Evolutionary conservation across 1,140 invertebrate genomes (phyloP).

Genomic region (Bombyx mandarina): DNA sequence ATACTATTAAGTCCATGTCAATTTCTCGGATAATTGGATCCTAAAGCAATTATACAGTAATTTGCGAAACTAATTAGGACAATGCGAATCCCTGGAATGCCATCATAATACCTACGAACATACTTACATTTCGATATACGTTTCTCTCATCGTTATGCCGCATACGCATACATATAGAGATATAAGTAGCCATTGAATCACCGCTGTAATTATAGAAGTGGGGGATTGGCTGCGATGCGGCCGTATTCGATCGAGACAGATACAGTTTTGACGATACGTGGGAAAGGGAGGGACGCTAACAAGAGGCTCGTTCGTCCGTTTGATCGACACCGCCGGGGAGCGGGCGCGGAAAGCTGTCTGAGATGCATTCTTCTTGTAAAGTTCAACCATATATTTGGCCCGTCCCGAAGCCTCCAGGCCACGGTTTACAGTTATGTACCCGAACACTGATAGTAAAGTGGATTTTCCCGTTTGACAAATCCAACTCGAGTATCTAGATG

Average conservation of each 20-base stretch:
- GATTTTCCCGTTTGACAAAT: conserved; percentile 8
- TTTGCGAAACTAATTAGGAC: conserved; percentile 35
- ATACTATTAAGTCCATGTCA: no score
- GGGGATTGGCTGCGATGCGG: conserved; percentile 68
- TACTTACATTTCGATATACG: conserved; percentile 54
- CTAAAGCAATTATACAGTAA: neutral
- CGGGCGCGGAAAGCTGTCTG: conserved; percentile 60
- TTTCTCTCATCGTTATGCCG: conserved; percentile 60
- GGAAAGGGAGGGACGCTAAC: conserved; percentile 49
- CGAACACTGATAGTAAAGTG: conserved; percentile 18
- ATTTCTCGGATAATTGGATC: neutral
- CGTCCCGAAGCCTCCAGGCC: conserved; percentile 28
- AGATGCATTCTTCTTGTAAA: conserved; percentile 68
- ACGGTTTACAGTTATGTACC: conserved; percentile 43
- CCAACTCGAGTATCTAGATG: neutral
- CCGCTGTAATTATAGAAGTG: conserved; percentile 70
- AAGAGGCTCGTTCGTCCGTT: conserved; percentile 68
- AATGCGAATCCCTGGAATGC: conserved; percentile 30
- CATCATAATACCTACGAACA: conserved; percentile 50
- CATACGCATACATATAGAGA: conserved; percentile 44
- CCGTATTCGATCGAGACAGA: conserved; percentile 37
- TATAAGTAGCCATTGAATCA: conserved; percentile 71
- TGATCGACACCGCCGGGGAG: conserved; percentile 66
- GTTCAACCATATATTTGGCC: conserved; percentile 68
- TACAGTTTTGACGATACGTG: conserved; percentile 27